Evolutionary conservation across 1,140 invertebrate species (phyloP).

Genomic region (Drosophila fuyamai): DNA sequence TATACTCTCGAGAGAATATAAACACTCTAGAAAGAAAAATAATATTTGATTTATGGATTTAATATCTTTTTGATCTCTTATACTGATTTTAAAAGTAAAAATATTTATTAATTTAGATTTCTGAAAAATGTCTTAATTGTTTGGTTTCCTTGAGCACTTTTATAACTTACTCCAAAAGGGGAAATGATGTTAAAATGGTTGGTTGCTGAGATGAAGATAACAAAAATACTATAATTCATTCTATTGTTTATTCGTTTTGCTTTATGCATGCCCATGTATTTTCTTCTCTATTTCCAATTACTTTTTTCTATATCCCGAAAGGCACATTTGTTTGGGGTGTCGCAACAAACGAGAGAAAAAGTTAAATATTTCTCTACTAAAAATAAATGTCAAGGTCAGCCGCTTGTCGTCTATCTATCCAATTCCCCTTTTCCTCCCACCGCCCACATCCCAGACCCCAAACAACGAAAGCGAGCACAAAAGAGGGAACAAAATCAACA

Average conservation of each 20-base stretch:
- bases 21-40: too few species aligned
- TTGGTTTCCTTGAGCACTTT: too few species aligned
- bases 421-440: background rate
- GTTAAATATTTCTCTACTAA: conserved; percentile 72
- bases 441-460: background rate
- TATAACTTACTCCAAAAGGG: too few species aligned
- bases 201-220: background rate
- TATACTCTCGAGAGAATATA: too few species aligned
- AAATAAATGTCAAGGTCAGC: conserved; percentile 83
- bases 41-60: too few species aligned
- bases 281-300: conserved; percentile 28
- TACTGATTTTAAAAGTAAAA: too few species aligned
- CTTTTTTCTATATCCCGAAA: conserved; percentile 17
- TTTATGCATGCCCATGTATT: conserved; percentile 16
- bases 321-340: conserved; percentile 45
- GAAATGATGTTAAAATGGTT: too few species aligned
- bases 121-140: too few species aligned
- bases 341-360: conserved; percentile 59
- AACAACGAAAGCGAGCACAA: conserved; percentile 26
- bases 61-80: too few species aligned
- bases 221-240: conserved; percentile 1
- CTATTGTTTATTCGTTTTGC: conserved; percentile 7
- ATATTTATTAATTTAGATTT: too few species aligned
- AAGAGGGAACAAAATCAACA: conserved; percentile 28
- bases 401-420: conserved; percentile 39